phyloP scores from a whole-genome alignment of 2,888 invertebrate species.

The Pomacea canaliculata region DNA sequence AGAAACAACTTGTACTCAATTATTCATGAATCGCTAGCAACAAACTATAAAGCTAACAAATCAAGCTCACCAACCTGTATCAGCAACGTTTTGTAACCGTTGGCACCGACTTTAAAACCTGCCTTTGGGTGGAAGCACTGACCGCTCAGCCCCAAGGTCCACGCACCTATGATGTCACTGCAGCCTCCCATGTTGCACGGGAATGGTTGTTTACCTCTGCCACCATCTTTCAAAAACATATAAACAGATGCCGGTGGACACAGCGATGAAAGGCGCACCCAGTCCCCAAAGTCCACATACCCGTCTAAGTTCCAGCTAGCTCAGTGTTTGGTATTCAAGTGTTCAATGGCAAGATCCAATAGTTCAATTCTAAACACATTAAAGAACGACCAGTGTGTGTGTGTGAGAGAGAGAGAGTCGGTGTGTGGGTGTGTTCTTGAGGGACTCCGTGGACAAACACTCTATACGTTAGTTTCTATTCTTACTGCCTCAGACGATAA shows the following conservation, averaged over 20 bases:
- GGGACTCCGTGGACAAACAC: too few species aligned
- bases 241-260: not conserved
- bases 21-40: too few species aligned
- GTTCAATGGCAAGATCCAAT: too few species aligned
- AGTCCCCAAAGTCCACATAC: not conserved
- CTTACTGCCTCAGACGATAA: too few species aligned
- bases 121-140: conserved; percentile 25
- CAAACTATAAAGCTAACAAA: too few species aligned
- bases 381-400: too few species aligned
- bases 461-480: too few species aligned
- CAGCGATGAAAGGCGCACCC: not conserved
- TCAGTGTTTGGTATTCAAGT: too few species aligned
- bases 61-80: conserved; percentile 13
- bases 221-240: not conserved
- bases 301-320: not conserved
- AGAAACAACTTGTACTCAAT: too few species aligned
- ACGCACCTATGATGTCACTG: conserved; percentile 23
- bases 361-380: too few species aligned
- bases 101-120: conserved; percentile 32
- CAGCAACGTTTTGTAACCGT: conserved; percentile 12
- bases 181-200: conserved; percentile 26
- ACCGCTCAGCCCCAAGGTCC: conserved; percentile 31
- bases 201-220: not conserved
- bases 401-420: too few species aligned
- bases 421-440: too few species aligned